Evolutionary conservation across 2,888 invertebrate genomes (phyloP), one percentile per base, ranked within the genome.

Genomic region (Caenorhabditis auriculariae): DNA sequence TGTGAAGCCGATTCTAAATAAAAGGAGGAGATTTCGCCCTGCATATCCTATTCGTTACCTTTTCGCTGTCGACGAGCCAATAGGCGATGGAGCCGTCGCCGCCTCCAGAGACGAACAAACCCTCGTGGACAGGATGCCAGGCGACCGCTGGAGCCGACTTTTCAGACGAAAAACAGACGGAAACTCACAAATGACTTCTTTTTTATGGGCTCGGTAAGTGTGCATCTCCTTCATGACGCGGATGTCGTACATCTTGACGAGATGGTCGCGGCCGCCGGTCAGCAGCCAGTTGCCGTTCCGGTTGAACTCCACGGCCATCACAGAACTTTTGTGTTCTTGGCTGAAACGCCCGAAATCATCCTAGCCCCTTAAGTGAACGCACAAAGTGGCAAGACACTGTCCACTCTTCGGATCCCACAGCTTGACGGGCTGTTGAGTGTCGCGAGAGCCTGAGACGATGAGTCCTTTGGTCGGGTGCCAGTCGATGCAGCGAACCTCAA

Each of bases 281-380:
- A 76, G 48, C 50, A 99, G 85, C 98, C 98, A 98, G 83, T 98
- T 96, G 3, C 98, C 98, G 86, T 99, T 99, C 49, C 89, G 89
- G 84, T 99, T 99, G 96, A 98, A 99, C 83, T 93, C 91, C 26
- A 96, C 87, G 83, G 96, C 94, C 94, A 96, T 96, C 15, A 98
- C 98, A 27, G 98, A 96, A 53, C 93, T 93, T 85, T 99, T 99
- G 84, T 99, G 98, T 41, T 96, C 96, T 84, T 98, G 96, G 52
- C 90, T 90, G 75, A 21, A 68, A 70, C 69, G 26, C 61, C 19
- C 4, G 37, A 35, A 47, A 35, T 35, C 35, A 12, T 9, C n/a
- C 35, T 32, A 32, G 35, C n/a, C n/a, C 35, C 35, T 9, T 12
- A 32, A 37, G 35, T n/a, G 37, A 38, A 86, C 88, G 87, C 86